Evolutionary conservation across 2,888 invertebrate genomes (phyloP), one percentile per base, ranked within the genome.

Genomic region (Subacronicta megacephala): DNA sequence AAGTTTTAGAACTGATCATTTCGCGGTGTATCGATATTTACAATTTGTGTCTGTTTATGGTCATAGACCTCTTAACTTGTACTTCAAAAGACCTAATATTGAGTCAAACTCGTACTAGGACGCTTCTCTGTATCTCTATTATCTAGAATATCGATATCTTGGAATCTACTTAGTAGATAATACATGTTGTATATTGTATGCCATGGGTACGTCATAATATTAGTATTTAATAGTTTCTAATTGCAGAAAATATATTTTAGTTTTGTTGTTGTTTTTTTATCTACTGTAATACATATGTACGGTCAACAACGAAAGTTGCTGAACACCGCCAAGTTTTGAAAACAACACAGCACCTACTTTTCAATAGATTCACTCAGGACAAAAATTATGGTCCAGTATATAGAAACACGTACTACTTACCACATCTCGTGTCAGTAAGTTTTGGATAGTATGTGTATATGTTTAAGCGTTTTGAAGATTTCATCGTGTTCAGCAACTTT

Each of bases 71-170:
- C 26, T 44, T 1, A 31, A 26, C 29, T 37, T 50, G 35, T 43
- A 45, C 49, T 68, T 45, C 23, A 37, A 9, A 53, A 33, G 26
- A 17, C 13, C 35, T 41, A 17, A 10, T 17, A 16, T 40, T 29
- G 57, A 65, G 64, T 65, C 10, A 44, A 56, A 65, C 64, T 65
- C 57, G 5, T 54, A 52, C 16, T 50, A 46, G 37, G 33, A 26
- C 17, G 12, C 29, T 35, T 41, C 18, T 37, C 36, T 41, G 18
- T 20, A 26, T 26, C 23, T 15, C 31, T 13, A 56, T 16, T 23
- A 23, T 9, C 9, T 23, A 23, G 9, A 26, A 26, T 26, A 26
- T 26, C 26, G 35, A 17, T 49, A 36, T 40, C 33, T 49, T 53
- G 10, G 17, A 46, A 38, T 38, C 41, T 55, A 49, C 36, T 41